phyloP scores from a whole-genome alignment of 2,113 vertebrate genomes.

The Elephas maximus region DNA sequence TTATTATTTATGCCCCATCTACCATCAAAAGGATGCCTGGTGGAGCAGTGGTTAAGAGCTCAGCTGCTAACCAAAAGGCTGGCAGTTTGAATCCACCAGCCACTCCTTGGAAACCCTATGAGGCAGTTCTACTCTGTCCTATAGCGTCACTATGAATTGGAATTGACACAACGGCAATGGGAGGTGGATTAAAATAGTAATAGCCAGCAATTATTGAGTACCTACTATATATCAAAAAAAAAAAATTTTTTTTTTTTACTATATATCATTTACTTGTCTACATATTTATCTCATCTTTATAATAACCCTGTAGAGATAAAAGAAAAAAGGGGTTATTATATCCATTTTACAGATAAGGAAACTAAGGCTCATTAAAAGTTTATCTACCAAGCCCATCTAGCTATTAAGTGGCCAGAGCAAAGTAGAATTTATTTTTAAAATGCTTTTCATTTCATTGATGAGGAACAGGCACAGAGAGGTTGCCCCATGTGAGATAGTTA shows the following conservation, averaged over 20 bases:
- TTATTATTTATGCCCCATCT: background rate
- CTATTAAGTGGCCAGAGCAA: conserved; percentile 5
- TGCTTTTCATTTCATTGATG: background rate
- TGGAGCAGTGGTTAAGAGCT: too few species aligned
- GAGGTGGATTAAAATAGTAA: too few species aligned
- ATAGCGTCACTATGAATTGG: too few species aligned
- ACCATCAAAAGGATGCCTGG: background rate
- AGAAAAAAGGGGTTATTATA: background rate
- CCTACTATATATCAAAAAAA: too few species aligned
- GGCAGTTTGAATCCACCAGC: too few species aligned
- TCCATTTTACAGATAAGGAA: conserved; percentile 4
- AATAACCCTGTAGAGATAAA: background rate
- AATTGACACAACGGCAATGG: too few species aligned
- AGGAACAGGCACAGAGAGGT: background rate
- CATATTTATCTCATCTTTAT: background rate
- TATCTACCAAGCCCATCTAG: background rate
- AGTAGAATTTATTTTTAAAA: background rate
- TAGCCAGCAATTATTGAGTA: too few species aligned
- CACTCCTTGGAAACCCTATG: too few species aligned
- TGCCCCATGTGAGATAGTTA: background rate
- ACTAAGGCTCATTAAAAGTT: background rate
- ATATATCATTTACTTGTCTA: background rate
- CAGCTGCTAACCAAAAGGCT: too few species aligned
- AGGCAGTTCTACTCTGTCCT: too few species aligned
- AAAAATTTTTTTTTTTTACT: background rate